Evolutionary conservation across 2,113 vertebrate genomes (phyloP).

Genomic region (Montifringilla adamsi): DNA sequence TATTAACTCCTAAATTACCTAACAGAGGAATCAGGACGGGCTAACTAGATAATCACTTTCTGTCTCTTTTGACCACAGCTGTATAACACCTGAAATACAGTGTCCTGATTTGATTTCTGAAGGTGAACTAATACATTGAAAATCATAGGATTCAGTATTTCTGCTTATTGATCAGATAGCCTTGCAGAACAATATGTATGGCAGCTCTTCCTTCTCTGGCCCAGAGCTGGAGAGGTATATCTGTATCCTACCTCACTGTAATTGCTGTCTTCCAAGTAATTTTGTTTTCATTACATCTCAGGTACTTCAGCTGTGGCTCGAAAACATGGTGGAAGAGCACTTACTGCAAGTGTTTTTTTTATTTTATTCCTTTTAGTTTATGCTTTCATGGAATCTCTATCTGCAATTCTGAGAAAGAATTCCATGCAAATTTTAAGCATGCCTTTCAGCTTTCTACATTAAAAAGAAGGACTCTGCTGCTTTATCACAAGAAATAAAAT

Average conservation of each 20-base stretch:
- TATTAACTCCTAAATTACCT: not conserved
- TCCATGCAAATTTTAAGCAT: not conserved
- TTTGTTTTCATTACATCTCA: not conserved
- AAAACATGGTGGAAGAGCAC: not conserved
- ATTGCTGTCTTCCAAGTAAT: not conserved
- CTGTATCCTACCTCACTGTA: not conserved
- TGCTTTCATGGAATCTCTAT: not conserved
- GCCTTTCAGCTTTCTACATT: not conserved
- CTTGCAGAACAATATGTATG: not conserved
- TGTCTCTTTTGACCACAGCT: not conserved
- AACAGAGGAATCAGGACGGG: not conserved
- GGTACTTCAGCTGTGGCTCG: not conserved
- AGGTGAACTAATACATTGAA: not conserved
- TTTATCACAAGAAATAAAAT: not conserved
- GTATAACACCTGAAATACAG: not conserved
- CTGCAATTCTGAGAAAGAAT: not conserved
- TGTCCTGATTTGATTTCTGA: not conserved
- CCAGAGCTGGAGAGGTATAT: not conserved
- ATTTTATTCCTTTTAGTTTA: not conserved
- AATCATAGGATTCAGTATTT: not conserved
- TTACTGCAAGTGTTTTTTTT: not conserved
- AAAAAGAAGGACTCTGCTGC: not conserved
- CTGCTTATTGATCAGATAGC: not conserved
- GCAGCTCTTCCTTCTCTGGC: not conserved
- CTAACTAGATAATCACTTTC: not conserved